Evolutionary conservation across 2,113 vertebrate species (phyloP).

Genomic region (Megaceryle torquata): DNA sequence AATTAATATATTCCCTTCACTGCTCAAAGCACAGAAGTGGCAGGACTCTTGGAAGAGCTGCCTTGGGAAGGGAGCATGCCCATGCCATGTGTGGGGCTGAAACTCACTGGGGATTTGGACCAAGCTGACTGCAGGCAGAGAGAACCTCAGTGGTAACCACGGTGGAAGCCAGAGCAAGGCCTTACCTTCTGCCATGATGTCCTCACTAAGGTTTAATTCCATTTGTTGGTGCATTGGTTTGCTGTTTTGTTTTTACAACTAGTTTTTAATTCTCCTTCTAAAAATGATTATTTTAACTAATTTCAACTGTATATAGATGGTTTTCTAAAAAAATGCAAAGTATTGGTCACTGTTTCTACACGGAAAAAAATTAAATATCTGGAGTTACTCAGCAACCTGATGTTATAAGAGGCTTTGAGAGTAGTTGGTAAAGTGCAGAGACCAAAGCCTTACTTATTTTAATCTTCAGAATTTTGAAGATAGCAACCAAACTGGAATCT

Average conservation of each 20-base stretch:
- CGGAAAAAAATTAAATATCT: not conserved
- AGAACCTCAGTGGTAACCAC: not conserved
- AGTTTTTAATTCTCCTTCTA: not conserved
- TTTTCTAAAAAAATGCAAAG: not conserved
- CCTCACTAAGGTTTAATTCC: not conserved
- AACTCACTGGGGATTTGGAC: accelerated
- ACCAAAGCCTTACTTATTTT: not conserved
- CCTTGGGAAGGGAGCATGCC: not conserved
- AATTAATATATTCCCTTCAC: not conserved
- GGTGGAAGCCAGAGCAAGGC: not conserved
- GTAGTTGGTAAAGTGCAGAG: not conserved
- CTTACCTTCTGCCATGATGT: not conserved
- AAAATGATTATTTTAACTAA: not conserved
- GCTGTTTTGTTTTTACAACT: not conserved
- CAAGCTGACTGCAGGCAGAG: not conserved
- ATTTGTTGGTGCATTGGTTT: not conserved
- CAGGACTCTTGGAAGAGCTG: not conserved
- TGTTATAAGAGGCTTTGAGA: not conserved
- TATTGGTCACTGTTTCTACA: not conserved
- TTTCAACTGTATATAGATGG: not conserved
- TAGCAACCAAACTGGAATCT: not conserved
- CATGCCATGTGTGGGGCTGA: accelerated
- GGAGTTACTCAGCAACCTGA: not conserved
- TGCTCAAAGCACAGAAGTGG: accelerated
- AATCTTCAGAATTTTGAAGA: not conserved